phyloP scores from a whole-genome alignment of 2,797 vertebrate genomes.

The Microhierax caerulescens region DNA sequence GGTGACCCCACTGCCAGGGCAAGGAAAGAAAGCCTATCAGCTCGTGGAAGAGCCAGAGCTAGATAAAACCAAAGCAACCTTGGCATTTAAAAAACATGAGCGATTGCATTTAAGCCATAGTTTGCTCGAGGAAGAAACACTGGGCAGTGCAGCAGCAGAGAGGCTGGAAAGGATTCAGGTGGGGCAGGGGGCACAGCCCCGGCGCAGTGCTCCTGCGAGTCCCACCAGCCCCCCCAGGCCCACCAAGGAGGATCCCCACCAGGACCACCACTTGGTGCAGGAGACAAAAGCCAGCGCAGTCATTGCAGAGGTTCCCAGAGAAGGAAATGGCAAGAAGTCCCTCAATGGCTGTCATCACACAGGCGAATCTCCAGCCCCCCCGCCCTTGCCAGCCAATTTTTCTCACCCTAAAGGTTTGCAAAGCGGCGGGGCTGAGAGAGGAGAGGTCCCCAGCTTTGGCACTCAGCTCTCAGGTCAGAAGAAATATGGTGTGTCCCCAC shows the following conservation, averaged over 20 bases:
- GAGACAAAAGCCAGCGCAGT: background rate
- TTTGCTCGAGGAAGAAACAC: background rate
- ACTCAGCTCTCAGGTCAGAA: background rate
- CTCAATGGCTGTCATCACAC: background rate
- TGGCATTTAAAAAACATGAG: constrained; percentile 64
- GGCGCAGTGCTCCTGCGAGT: fast-evolving
- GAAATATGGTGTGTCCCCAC: fast-evolving
- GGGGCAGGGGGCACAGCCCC: background rate
- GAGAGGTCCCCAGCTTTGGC: background rate
- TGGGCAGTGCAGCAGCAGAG: background rate
- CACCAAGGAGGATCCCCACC: background rate
- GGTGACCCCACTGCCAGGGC: background rate
- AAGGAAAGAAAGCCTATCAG: constrained; percentile 45
- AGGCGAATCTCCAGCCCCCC: background rate
- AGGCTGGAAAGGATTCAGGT: background rate
- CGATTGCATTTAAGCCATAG: constrained; percentile 18
- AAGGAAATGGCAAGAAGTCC: background rate
- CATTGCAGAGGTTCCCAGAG: background rate
- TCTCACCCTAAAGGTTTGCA: background rate
- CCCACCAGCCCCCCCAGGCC: background rate
- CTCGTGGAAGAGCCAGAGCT: background rate
- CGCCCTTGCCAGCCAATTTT: background rate
- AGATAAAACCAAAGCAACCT: constrained; percentile 51
- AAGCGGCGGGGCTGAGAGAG: fast-evolving
- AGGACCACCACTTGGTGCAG: background rate